phyloP scores from a whole-genome alignment of 2,797 vertebrate genomes.

The Todus mexicanus region DNA sequence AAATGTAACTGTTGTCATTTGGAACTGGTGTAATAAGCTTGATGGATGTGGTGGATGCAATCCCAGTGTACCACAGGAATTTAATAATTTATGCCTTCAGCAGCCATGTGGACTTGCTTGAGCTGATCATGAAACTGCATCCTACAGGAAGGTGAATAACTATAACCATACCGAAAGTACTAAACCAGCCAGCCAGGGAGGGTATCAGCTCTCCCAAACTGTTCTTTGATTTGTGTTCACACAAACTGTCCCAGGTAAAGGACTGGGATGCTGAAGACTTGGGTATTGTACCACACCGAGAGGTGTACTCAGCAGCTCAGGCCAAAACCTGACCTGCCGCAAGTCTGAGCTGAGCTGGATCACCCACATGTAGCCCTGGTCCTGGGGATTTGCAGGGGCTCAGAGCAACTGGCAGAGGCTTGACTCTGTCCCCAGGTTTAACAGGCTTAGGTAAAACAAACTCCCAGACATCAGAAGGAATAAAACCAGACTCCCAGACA shows the following conservation, averaged over 20 bases:
- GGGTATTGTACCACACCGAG: background rate
- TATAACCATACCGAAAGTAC: background rate
- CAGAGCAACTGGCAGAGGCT: background rate
- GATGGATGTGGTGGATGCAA: background rate
- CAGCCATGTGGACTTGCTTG: background rate
- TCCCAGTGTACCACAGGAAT: background rate
- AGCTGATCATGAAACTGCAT: background rate
- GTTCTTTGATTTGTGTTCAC: background rate
- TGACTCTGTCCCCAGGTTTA: background rate
- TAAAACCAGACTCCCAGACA: background rate
- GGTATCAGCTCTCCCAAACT: background rate
- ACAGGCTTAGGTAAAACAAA: background rate
- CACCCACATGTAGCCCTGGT: accelerated
- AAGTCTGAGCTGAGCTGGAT: background rate
- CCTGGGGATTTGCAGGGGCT: accelerated
- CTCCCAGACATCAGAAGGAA: background rate
- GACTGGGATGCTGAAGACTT: background rate
- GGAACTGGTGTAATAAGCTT: background rate
- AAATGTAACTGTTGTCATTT: background rate
- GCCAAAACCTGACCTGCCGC: background rate
- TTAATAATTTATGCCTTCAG: background rate
- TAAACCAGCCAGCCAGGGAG: background rate
- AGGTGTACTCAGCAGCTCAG: background rate
- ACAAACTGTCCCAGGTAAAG: background rate
- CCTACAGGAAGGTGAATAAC: background rate